Evolutionary conservation across 2,113 vertebrate species (phyloP).

Genomic region (Zosterops lateralis): DNA sequence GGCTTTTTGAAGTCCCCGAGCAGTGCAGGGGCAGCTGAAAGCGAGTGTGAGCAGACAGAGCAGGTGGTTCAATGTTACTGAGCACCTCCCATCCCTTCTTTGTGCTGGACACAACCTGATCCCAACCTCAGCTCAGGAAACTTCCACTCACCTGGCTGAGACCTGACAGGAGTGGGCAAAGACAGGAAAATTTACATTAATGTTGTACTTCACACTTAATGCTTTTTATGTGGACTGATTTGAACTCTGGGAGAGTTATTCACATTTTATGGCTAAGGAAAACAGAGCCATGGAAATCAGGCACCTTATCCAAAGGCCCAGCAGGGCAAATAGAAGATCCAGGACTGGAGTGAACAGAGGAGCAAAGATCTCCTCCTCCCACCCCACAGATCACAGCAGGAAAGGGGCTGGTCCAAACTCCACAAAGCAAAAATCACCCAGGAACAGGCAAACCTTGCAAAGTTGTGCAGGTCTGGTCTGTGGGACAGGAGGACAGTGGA

Average conservation of each 20-base stretch:
- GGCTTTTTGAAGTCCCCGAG: neutral
- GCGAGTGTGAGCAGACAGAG: neutral
- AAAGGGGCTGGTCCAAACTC: neutral
- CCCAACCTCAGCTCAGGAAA: neutral
- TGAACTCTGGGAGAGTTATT: neutral
- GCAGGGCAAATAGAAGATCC: neutral
- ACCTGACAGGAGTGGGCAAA: neutral
- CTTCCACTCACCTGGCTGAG: neutral
- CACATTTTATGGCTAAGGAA: fast-evolving
- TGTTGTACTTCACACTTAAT: fast-evolving
- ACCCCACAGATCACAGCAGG: neutral
- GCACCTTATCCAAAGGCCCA: neutral
- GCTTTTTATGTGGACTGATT: neutral
- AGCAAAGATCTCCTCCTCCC: neutral
- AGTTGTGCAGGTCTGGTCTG: neutral
- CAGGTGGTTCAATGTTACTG: neutral
- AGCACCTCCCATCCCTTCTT: neutral
- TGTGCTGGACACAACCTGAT: fast-evolving
- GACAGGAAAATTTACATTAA: neutral
- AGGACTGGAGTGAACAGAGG: neutral
- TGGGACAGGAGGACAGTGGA: neutral
- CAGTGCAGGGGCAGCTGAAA: neutral
- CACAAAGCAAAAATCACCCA: neutral
- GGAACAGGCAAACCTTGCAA: neutral
- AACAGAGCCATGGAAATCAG: neutral